Evolutionary conservation across 2,888 invertebrate genomes (phyloP).

Genomic region (Scrobipalpa atriplicella): DNA sequence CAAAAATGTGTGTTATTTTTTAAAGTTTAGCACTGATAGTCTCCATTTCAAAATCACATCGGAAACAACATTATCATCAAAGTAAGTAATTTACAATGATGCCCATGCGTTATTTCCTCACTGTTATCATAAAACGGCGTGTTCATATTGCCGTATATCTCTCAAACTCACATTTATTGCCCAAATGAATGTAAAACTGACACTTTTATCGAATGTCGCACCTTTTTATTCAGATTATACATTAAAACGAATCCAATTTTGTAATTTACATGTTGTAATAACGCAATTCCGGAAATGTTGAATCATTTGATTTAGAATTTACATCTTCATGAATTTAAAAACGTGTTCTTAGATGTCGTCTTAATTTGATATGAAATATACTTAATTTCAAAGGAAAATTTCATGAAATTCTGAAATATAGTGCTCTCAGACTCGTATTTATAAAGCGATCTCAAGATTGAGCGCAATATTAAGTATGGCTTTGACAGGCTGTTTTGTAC

Average conservation of each 20-base stretch:
- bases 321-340: slow-evolving; percentile 13
- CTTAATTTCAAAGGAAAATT: not conserved
- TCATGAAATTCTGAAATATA: not conserved
- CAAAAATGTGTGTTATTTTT: too few relatives aligned
- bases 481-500: too few relatives aligned
- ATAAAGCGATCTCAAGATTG: too few relatives aligned
- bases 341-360: slow-evolving; percentile 13
- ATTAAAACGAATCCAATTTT: slow-evolving; percentile 17
- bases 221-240: slow-evolving; percentile 23
- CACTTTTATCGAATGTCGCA: slow-evolving; percentile 19
- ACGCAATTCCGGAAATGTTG: slow-evolving; percentile 15
- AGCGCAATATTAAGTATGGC: too few relatives aligned
- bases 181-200: slow-evolving; percentile 23
- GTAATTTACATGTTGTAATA: slow-evolving; percentile 24
- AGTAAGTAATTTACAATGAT: not conserved
- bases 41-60: too few relatives aligned
- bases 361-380: not conserved
- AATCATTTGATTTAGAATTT: slow-evolving; percentile 13
- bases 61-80: not conserved
- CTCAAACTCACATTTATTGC: slow-evolving; percentile 13
- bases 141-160: slow-evolving; percentile 10
- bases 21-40: too few relatives aligned
- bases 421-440: too few relatives aligned
- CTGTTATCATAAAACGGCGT: slow-evolving; percentile 15
- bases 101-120: not conserved